Base-by-base conservation (phyloP, 2,797 vertebrate species). In the Moxostoma hubbsi region DNA sequence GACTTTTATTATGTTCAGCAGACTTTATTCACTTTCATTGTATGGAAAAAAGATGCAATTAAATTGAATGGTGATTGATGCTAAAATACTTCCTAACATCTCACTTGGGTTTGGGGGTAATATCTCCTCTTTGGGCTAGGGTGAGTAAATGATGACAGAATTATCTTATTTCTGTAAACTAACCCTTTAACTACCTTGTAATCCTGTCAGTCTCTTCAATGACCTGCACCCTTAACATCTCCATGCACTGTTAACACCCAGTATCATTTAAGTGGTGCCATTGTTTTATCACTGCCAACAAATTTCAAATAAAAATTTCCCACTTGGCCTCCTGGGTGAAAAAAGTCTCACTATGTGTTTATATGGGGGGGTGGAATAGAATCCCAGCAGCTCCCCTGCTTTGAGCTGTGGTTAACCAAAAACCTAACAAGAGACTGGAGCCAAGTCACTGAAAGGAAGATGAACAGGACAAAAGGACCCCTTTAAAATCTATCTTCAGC, bases 401-500 rank as follows among this genome's bases (percentile, higher is more conserved):
- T 79, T 77, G 55, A 50, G 62, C 57, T 67, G 67, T 49, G 69
- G 46, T 73, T 73, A 73, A 73, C 75, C 54, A 24, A 49, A 82
- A 79, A 80, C 88, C 89, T 61, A 69, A 88, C 73, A 80, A 81
- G 83, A 85, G 87, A 82, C 46, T 58, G 71, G 86, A 87, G 57
- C 50, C 77, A 49, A 84, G 10, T 62, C 51, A 70, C 51, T 77
- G 86, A 87, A 85, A 76, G 57, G 63, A 85, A 82, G 73, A 80
- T 12, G 80, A 53, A 7, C 36, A 80, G 82, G 83, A 90, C 76
- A 90, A 85, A 36, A 85, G 82, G 86, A 86, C 79, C 70, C 67
- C 51, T 47, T 50, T 77, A 73, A 66, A 77, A 59, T 47, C 61
- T 24, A 66, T 75, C 70, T 65, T 46, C 9, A 64, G 67, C 46